Percentiles rank a stretch among this genome's conserved stretches.
Evolutionary conservation across 2,113 vertebrate genomes (phyloP).

Genomic region (Micronisus gabar): DNA sequence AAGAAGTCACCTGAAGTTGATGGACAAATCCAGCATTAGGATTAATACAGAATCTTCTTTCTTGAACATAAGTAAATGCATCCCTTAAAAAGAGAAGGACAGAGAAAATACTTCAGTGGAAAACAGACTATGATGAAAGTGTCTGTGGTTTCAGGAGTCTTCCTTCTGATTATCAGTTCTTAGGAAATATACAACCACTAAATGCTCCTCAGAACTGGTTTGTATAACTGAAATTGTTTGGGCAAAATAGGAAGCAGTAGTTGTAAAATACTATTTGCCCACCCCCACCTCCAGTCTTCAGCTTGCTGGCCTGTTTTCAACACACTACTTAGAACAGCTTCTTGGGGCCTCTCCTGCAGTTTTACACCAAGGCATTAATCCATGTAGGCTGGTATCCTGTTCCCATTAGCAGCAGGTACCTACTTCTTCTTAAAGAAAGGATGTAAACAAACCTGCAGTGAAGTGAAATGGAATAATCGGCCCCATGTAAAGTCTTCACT

Average conservation of each 20-base stretch:
- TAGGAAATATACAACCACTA: not conserved
- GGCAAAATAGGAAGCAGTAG: not conserved
- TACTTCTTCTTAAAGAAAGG: not conserved
- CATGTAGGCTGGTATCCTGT: not conserved
- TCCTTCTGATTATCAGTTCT: not conserved
- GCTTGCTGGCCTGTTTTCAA: not conserved
- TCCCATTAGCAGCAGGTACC: not conserved
- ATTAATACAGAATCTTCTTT: slow-evolving; percentile 99
- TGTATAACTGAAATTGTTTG: not conserved
- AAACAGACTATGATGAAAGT: not conserved
- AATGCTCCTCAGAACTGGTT: not conserved
- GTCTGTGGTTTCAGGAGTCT: not conserved
- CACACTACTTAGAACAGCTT: not conserved
- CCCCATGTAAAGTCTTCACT: not conserved
- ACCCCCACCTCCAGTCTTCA: not conserved
- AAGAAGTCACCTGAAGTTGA: slow-evolving; percentile 88
- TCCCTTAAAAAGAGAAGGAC: slow-evolving; percentile 75
- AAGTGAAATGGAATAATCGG: not conserved
- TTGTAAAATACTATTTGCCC: not conserved
- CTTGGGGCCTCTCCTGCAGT: not conserved
- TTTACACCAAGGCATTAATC: not conserved
- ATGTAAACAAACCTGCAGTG: not conserved
- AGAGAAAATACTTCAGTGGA: not conserved
- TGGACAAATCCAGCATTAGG: slow-evolving; percentile 98
- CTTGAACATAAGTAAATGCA: slow-evolving; percentile 97